phyloP scores from a whole-genome alignment of 2,888 invertebrate genomes.

The Rhingia campestris region DNA sequence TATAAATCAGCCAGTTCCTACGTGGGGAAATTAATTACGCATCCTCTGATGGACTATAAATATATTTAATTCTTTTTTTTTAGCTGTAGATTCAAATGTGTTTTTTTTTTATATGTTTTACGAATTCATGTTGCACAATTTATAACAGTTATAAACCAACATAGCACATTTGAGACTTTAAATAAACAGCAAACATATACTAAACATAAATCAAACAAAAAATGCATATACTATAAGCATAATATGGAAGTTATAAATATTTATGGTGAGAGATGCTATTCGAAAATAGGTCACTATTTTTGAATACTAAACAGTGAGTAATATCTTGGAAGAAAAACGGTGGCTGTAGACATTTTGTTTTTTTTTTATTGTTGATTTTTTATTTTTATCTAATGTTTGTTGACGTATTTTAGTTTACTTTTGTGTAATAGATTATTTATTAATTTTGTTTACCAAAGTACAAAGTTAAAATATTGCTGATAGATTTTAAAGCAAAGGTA shows the following conservation, averaged over 20 bases:
- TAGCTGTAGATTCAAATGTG: background rate
- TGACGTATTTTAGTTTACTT: too few species aligned
- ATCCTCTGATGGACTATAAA: background rate
- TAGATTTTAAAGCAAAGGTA: too few species aligned
- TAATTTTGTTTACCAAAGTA: too few species aligned
- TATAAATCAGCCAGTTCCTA: background rate
- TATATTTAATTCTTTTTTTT: background rate
- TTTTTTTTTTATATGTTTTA: too few species aligned
- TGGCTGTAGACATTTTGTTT: background rate
- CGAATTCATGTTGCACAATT: background rate
- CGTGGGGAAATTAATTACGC: background rate
- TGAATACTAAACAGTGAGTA: background rate
- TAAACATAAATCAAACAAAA: background rate
- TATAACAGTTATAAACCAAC: constrained; percentile 12
- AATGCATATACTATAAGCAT: constrained; percentile 4
- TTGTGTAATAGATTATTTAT: too few species aligned
- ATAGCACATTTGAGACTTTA: background rate
- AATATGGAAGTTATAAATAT: constrained; percentile 2
- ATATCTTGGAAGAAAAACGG: background rate
- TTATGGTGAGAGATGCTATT: background rate
- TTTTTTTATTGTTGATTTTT: background rate
- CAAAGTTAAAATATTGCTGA: too few species aligned
- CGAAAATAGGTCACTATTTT: constrained; percentile 26
- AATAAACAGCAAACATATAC: background rate
- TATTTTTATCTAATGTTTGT: background rate